Percentiles rank a stretch among this genome's conserved stretches.
phyloP scores from a whole-genome alignment of 2,797 vertebrate species.

The Otolemur crassicaudatus region DNA sequence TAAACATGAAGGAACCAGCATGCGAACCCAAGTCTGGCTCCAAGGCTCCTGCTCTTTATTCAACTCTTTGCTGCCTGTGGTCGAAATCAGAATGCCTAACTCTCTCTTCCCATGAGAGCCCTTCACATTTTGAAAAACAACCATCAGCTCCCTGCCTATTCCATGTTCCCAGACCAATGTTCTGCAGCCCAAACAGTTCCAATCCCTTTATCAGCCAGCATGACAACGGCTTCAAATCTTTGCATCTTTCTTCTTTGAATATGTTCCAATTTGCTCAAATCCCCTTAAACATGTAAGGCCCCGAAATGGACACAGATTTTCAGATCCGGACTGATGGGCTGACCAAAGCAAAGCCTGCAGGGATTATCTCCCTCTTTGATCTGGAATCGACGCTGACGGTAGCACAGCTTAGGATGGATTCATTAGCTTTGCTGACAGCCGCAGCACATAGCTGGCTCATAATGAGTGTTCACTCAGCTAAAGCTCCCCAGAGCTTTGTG shows the following conservation, averaged over 20 bases:
- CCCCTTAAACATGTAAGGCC: conserved; percentile 27
- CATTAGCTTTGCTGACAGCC: neutral
- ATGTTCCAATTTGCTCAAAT: conserved; percentile 44
- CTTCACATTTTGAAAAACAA: conserved; percentile 13
- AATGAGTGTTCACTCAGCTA: neutral
- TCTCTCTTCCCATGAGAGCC: neutral
- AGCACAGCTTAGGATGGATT: neutral
- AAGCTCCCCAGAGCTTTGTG: neutral
- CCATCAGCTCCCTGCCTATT: neutral
- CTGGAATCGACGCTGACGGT: neutral
- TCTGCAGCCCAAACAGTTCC: neutral
- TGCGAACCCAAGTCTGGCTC: neutral
- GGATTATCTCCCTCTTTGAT: neutral
- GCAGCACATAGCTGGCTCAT: neutral
- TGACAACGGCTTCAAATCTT: neutral
- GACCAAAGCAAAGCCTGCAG: conserved; percentile 12
- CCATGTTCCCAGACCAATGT: neutral
- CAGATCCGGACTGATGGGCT: conserved; percentile 1
- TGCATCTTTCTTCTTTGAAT: conserved; percentile 33
- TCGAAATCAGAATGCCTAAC: neutral
- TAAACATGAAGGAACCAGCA: neutral
- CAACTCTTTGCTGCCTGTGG: neutral
- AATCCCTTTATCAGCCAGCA: neutral
- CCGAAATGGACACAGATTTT: conserved; percentile 24
- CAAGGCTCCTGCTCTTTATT: neutral